Evolutionary conservation across 2,888 invertebrate genomes (phyloP), one percentile per base, ranked within the genome.

Genomic region (Drosophila longiperda): DNA sequence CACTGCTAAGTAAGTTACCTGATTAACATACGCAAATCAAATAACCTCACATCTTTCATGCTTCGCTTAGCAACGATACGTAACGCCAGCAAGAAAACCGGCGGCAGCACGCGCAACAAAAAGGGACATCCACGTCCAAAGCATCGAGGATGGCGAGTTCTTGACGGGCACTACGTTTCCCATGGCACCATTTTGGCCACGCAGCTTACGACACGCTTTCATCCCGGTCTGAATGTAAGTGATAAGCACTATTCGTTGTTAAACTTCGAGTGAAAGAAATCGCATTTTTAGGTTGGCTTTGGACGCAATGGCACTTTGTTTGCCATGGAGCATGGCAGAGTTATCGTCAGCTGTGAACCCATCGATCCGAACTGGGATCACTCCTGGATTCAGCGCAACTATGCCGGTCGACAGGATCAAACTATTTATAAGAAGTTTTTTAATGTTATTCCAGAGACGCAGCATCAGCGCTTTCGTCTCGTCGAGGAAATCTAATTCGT

Each of bases 391-490:
- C 94, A 95, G 88, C 93, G 95, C 73, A 92, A 95, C 88, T 96
- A 97, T 91, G 94, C 93, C 0, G 95, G 95, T 0, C 93, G 96
- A 66, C 93, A 95, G 84, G 93, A 94, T 1, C 95, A 95, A 80
- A 94, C 94, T 1, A 96, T 97, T 76, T 95, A 95, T 87, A 98
- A 98, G 92, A 97, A 97, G 90, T 97, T 97, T 91, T 97, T 95
- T 82, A 96, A 98, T 94, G 95, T 98, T 42, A 94, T 98, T 81
- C 96, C 98, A 0, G 94, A 96, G 71, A 95, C 95, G 33, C 96
- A 97, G 79, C 97, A 97, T 91, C 95, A 95, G 64, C 94, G 95
- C 82, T 98, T 98, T 91, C 96, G 95, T 90, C 94, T 97, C 58
- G 93, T 97, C 48, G 95, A 97, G 91, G 95, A 95, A 92, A 92